Evolutionary conservation across 2,113 vertebrate species (phyloP).

Genomic region (Nycticebus coucang): DNA sequence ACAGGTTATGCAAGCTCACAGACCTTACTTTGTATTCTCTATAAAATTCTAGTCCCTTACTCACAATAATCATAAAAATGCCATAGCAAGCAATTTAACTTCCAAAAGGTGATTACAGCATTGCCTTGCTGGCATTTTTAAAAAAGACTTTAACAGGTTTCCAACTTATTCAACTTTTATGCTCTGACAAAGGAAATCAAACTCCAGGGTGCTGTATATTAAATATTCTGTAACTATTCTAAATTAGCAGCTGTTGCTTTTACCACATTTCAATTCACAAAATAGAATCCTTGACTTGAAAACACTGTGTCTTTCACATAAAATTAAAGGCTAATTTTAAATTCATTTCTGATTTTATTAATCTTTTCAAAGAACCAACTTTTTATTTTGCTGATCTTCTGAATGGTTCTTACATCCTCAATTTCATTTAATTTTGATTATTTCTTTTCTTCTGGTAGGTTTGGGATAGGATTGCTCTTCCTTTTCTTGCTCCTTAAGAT

Average conservation of each 20-base stretch:
- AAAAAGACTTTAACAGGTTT: slow-evolving; percentile 72
- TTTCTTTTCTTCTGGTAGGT: too few relatives aligned
- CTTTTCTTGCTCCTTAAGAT: too few relatives aligned
- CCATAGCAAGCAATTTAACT: slow-evolving; percentile 65
- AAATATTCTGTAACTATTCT: slow-evolving; percentile 74
- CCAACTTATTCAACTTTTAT: slow-evolving; percentile 73
- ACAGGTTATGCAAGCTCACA: neutral
- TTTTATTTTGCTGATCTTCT: too few relatives aligned
- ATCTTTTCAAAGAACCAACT: too few relatives aligned
- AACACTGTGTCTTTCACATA: slow-evolving; percentile 55
- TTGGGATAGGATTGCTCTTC: too few relatives aligned
- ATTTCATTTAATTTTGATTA: too few relatives aligned
- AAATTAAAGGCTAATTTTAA: neutral
- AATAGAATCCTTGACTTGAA: slow-evolving; percentile 1
- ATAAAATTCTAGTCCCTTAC: slow-evolving; percentile 51
- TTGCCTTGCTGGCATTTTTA: slow-evolving; percentile 65
- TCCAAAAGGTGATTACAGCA: slow-evolving; percentile 59
- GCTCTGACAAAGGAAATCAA: slow-evolving; percentile 78
- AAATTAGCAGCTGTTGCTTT: slow-evolving; percentile 57
- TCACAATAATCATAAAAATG: slow-evolving; percentile 46
- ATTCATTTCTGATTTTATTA: neutral
- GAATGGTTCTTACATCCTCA: too few relatives aligned
- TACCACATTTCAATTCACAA: slow-evolving; percentile 69
- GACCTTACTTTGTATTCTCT: slow-evolving; percentile 55
- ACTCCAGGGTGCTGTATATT: slow-evolving; percentile 71